Conservation (phyloP, 2,113 vertebrate species). For the Chunga burmeisteri region DNA sequence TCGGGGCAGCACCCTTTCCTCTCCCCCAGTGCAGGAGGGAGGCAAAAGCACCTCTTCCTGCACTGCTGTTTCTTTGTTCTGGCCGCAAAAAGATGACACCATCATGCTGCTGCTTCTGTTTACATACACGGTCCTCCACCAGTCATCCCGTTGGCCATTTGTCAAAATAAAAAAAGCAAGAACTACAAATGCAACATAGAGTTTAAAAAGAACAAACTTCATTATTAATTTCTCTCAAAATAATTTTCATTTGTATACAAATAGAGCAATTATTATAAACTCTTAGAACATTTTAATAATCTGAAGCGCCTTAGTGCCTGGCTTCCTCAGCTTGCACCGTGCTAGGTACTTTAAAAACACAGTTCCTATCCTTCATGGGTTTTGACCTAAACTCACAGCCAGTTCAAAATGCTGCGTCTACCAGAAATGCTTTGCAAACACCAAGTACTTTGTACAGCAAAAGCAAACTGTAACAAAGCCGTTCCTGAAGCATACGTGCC, state of each 20-base stretch:
- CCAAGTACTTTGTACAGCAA: not conserved
- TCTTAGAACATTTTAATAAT: not conserved
- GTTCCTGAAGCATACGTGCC: not conserved
- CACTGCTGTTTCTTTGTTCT: not conserved
- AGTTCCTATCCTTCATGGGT: not conserved
- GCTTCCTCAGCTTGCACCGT: not conserved
- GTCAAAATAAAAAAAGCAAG: not conserved
- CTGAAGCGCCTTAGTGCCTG: not conserved
- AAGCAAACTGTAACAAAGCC: not conserved
- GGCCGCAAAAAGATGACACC: not conserved
- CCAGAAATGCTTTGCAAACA: not conserved
- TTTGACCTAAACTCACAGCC: not conserved
- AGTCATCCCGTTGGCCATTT: not conserved
- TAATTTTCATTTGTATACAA: constrained; percentile 1
- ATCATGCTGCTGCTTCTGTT: not conserved
- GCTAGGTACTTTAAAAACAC: not conserved
- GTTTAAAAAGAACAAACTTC: not conserved
- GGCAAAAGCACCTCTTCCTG: not conserved
- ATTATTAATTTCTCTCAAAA: constrained; percentile 19
- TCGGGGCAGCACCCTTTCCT: not conserved
- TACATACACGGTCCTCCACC: not conserved
- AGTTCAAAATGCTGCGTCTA: not conserved
- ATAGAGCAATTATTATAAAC: not conserved
- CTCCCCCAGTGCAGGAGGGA: rapidly evolving
- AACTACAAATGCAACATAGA: not conserved